A percentile compares a stretch with the other conserved stretches of the same genome.
These are phyloP conservation scores for Zapornia atra DNA, from an alignment of 2,113 vertebrate genomes.

Conservation along the genomic window DNA sequence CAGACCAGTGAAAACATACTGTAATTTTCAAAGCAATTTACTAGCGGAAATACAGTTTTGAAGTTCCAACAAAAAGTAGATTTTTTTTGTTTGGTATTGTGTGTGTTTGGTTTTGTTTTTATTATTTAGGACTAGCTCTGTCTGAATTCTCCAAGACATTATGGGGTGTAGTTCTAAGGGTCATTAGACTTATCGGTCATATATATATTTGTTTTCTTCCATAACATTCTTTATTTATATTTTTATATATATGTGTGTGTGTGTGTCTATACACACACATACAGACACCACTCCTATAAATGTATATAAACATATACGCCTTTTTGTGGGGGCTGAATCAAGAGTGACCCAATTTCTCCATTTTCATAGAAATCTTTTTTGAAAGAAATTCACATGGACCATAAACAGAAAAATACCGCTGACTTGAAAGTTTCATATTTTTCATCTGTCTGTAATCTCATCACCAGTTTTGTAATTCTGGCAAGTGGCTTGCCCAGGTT, in stretches of 20 bases:
- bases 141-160: neutral
- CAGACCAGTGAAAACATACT: neutral
- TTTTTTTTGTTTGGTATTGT: neutral
- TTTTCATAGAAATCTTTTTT: neutral
- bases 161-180: neutral
- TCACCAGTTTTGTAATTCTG: neutral
- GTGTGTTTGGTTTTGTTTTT: neutral
- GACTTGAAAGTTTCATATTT: neutral
- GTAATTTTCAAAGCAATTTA: neutral
- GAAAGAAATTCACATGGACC: neutral
- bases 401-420: neutral
- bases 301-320: neutral
- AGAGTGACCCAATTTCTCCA: neutral
- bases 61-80: neutral
- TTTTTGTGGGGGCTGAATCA: fast-evolving
- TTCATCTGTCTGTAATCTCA: neutral
- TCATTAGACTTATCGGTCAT: neutral
- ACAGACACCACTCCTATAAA: neutral
- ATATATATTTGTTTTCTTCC: neutral
- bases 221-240: neutral
- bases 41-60: neutral
- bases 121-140: neutral
- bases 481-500: neutral
- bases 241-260: neutral
- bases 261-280: too few relatives aligned